Base-by-base conservation (phyloP, 64 coral and sea anemone species). In the Pachyseris speciosa region DNA sequence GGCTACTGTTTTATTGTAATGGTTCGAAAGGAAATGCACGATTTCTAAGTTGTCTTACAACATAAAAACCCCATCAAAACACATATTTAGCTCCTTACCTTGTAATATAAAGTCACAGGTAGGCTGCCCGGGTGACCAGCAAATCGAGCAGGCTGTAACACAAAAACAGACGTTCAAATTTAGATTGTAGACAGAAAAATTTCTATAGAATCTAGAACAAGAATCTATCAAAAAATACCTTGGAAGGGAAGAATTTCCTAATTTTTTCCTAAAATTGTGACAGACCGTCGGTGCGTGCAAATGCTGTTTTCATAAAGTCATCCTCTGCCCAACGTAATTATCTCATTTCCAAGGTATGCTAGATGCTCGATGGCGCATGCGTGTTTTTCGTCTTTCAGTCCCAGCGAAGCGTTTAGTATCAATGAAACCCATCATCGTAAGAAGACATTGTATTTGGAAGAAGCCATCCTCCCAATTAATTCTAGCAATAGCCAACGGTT, bases 231-330 rank as follows among this genome's bases (percentile, higher is more conserved):
- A 81, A 81, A 61, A 7, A 40, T 22, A 59, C 77, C 77, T 61
- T 27, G 48, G 53, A 81, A 31, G 52, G 53, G 9, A 37, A 57
- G 30, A 27, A 64, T 25, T 64, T 63, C 40, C 53, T 13, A 40
- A 9, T 61, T 81, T 81, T 80, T 40, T 71, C 36, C 4, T 34
- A 81, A 63, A 81, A 81, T 81, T 81, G 63, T 81, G 77, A 61
- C 51, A 41, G 36, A 37, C 33, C 77, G 53, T 1, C 77, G 32
- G 77, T 58, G 52, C 77, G 22, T 81, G 77, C 77, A 81, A 63
- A 81, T 81, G 36, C 77, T 81, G 53, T 81, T 81, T 81, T 63
- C 77, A 81, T 81, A 81, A 81, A 81, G 77, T 81, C 77, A 81
- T 81, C 37, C 52, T 61, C 4, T 19, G 7, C 19, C 9, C 39